A percentile compares a stretch with the other conserved stretches of the same genome.
Evolutionary conservation across 1,140 invertebrate genomes (phyloP).

Genomic region (Hyles vespertilio): DNA sequence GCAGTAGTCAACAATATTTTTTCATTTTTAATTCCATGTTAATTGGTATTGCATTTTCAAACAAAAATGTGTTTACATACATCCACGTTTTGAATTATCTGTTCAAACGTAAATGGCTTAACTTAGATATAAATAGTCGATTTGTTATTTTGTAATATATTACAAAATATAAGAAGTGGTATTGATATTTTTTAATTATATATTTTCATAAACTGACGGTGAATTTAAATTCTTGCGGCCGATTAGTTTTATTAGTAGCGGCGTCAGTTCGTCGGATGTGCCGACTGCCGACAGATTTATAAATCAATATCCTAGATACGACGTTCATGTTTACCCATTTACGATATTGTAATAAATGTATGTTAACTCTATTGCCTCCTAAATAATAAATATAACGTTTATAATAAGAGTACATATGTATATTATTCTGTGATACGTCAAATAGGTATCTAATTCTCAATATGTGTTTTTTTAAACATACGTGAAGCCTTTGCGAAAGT

Average conservation of each 20-base stretch:
- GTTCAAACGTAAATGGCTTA: no score
- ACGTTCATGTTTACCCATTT: conserved; percentile 12
- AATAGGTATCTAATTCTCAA: no score
- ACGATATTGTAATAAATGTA: conserved; percentile 9
- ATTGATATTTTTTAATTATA: not conserved
- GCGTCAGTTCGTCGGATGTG: conserved; percentile 17
- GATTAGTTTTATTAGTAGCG: conserved; percentile 6
- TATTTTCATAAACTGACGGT: not conserved
- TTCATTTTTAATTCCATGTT: not conserved
- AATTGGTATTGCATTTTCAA: not conserved
- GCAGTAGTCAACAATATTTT: not conserved
- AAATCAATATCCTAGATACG: conserved; percentile 37
- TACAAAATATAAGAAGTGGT: not conserved
- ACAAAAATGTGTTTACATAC: no score
- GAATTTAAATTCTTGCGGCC: not conserved
- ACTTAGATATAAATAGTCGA: no score
- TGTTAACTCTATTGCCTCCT: conserved; percentile 1
- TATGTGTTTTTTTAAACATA: no score
- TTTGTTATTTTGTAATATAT: not conserved
- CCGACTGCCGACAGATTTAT: conserved; percentile 19
- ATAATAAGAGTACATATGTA: no score
- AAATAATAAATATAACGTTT: no score
- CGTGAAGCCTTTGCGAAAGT: no score
- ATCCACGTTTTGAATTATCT: no score
- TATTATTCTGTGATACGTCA: no score